A percentile compares a stretch with the other conserved stretches of the same genome.
Conservation (phyloP, 2,113 vertebrate species). For the Tringa solitaria region DNA sequence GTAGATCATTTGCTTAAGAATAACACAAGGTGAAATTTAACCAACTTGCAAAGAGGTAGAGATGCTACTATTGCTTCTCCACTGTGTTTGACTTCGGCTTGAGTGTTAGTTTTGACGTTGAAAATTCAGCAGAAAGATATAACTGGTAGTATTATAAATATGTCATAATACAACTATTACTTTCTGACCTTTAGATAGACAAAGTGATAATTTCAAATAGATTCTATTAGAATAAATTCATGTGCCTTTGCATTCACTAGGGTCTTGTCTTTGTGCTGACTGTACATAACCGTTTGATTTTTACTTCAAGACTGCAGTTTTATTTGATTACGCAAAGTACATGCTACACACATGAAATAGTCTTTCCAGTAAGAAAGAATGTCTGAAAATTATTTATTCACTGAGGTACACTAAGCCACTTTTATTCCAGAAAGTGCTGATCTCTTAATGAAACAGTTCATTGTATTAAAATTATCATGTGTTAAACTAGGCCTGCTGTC, state of each 20-base stretch:
- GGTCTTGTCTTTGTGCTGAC: neutral
- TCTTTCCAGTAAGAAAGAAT: neutral
- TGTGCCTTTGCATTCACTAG: neutral
- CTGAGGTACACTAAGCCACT: neutral
- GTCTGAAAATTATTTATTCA: neutral
- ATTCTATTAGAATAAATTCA: neutral
- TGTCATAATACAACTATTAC: neutral
- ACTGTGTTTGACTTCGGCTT: neutral
- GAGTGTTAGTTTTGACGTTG: neutral
- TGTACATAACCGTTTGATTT: neutral
- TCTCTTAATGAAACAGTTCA: neutral
- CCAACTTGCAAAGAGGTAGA: neutral
- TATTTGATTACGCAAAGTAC: neutral
- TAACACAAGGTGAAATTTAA: slow-evolving; percentile 41
- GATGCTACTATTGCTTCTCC: neutral
- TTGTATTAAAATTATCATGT: neutral
- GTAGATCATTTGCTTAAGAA: slow-evolving; percentile 28
- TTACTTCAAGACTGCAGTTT: neutral
- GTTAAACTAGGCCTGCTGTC: neutral
- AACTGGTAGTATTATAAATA: neutral
- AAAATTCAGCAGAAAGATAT: neutral
- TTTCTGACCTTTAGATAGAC: neutral
- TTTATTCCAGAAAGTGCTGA: neutral
- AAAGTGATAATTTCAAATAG: neutral
- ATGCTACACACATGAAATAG: neutral